These are phyloP conservation scores for Anthonomus grandis DNA, from an alignment of 1,140 invertebrate species.

Conservation along the genomic window DNA sequence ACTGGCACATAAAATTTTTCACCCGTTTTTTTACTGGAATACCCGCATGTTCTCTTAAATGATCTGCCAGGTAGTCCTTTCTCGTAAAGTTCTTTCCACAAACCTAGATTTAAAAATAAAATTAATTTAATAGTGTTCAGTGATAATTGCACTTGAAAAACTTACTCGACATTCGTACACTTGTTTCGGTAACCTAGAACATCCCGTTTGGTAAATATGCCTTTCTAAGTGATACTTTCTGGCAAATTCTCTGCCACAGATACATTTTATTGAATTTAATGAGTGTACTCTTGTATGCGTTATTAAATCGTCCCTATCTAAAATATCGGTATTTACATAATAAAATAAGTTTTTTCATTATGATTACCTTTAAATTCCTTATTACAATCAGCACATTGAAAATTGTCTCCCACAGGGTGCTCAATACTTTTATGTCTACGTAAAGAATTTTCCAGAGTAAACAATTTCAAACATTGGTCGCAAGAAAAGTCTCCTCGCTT, in stretches of 20 bases:
- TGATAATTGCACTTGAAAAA: not conserved
- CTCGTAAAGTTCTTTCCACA: slow-evolving; percentile 69
- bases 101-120: slow-evolving; percentile 51
- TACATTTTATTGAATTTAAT: slow-evolving; percentile 54
- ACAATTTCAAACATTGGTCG: slow-evolving; percentile 59
- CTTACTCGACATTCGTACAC: slow-evolving; percentile 60
- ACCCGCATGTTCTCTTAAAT: slow-evolving; percentile 69
- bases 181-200: slow-evolving; percentile 60
- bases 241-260: slow-evolving; percentile 66
- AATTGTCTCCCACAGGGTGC: slow-evolving; percentile 46
- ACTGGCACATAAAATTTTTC: slow-evolving; percentile 62
- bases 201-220: slow-evolving; percentile 70
- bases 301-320: slow-evolving; percentile 1
- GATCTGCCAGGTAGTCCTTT: slow-evolving; percentile 74
- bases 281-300: slow-evolving; percentile 8
- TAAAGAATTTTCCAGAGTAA: slow-evolving; percentile 68
- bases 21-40: slow-evolving; percentile 58
- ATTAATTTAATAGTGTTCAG: slow-evolving; percentile 2
- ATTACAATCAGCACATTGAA: slow-evolving; percentile 40
- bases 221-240: slow-evolving; percentile 73
- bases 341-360: not conserved
- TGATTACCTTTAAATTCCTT: slow-evolving; percentile 29
- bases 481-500: slow-evolving; percentile 53
- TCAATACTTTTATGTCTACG: slow-evolving; percentile 60
- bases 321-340: not conserved